Evolutionary conservation across 2,113 vertebrate genomes (phyloP).

Genomic region (Oncorhynchus nerka): DNA sequence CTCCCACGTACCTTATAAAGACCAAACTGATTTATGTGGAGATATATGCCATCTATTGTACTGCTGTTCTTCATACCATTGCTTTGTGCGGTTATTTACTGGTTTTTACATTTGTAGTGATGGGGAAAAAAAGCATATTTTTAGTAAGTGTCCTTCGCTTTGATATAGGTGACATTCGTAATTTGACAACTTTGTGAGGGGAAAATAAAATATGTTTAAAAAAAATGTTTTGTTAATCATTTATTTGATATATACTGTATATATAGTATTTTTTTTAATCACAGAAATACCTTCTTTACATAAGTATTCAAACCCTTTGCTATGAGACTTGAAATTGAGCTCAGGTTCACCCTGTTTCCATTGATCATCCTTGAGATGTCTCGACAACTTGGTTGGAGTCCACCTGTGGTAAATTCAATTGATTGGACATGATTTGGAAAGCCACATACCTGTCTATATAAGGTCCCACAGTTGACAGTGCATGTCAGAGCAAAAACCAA

Average conservation of each 20-base stretch:
- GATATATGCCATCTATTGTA: not conserved
- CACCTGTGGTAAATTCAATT: too few species aligned
- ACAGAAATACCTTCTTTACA: too few species aligned
- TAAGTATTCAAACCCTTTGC: too few species aligned
- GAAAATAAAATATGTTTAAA: slow-evolving; percentile 19
- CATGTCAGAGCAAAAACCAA: too few species aligned
- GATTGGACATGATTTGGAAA: too few species aligned
- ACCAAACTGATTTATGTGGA: slow-evolving; percentile 14
- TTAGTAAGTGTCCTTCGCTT: slow-evolving; percentile 28
- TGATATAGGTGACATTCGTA: slow-evolving; percentile 30
- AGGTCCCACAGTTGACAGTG: too few species aligned
- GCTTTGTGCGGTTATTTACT: slow-evolving; percentile 10
- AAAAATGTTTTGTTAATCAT: not conserved
- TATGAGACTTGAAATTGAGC: too few species aligned
- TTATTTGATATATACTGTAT: not conserved
- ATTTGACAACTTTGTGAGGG: slow-evolving; percentile 37
- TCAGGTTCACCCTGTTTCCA: too few species aligned
- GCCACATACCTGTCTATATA: too few species aligned
- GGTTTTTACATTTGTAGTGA: slow-evolving; percentile 30
- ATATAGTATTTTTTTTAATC: too few species aligned
- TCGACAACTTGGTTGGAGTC: too few species aligned
- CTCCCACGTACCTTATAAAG: slow-evolving; percentile 1
- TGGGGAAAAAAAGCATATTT: slow-evolving; percentile 9
- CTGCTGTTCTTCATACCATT: slow-evolving; percentile 13
- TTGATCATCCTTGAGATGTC: too few species aligned